Evolutionary conservation across 2,797 vertebrate species (phyloP).

Genomic region (Epinephelus malabaricus): DNA sequence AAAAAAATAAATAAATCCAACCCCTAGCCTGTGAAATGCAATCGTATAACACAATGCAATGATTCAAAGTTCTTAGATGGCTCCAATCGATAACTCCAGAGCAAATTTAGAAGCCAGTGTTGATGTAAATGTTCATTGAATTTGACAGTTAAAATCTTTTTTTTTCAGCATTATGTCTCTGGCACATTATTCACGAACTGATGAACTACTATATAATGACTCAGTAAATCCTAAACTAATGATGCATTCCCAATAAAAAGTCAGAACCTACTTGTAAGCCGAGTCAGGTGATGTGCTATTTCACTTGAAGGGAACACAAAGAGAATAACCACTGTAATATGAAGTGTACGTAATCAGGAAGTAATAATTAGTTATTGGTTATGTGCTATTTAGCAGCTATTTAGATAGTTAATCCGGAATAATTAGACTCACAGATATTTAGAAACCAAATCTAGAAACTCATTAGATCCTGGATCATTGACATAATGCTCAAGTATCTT

Average conservation of each 20-base stretch:
- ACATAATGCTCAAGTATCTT: neutral
- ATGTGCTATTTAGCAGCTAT: conserved; percentile 15
- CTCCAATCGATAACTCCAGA: neutral
- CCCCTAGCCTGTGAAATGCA: neutral
- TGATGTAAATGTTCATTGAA: conserved; percentile 2
- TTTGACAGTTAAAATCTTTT: neutral
- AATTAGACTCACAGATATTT: neutral
- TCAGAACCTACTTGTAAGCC: neutral
- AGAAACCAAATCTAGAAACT: neutral
- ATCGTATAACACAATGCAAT: neutral
- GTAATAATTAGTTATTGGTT: conserved; percentile 16
- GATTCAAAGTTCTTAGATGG: neutral
- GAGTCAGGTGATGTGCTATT: neutral
- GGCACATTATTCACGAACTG: conserved; percentile 25
- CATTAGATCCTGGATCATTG: conserved; percentile 9
- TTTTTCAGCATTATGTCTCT: neutral
- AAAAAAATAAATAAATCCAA: neutral
- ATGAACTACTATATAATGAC: conserved; percentile 13
- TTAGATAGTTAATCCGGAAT: neutral
- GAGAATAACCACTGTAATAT: neutral
- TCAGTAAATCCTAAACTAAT: conserved; percentile 29
- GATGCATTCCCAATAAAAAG: conserved; percentile 11
- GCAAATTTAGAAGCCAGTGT: neutral
- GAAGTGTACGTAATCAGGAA: neutral
- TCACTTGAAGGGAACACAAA: neutral